Evolutionary conservation across 2,888 invertebrate species (phyloP), one percentile per base, ranked within the genome.

Genomic region (Phorcus lineatus): DNA sequence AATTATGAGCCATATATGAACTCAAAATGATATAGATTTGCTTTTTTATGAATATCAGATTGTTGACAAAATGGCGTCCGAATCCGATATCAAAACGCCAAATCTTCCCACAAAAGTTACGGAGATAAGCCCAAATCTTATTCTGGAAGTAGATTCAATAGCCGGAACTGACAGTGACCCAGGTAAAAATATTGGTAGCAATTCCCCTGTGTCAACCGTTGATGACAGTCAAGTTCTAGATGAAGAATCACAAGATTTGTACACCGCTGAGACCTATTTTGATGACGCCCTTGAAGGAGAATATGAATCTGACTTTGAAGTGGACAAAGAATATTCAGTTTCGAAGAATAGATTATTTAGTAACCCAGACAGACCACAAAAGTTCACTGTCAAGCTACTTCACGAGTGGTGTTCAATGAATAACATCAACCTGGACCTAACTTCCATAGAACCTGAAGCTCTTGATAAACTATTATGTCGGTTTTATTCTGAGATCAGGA

Each of bases 351-450:
- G 9, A 17, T 28, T 31, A 36, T 70, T 40, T 22, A 31, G 55
- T n/a, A 76, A 17, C 40, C 53, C 54, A n/a, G 76, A 76, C 13
- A 17, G 54, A 9, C 76, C 76, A 76, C 24, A 28, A 17, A 54
- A 31, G 76, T 76, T 54, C 55, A 76, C 54, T 36, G 55, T 76
- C 9, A 76, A 55, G 24, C 54, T 55, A 11, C 36, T 76, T 24
- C 31, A 54, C 24, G 54, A 55, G n/a, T 76, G 76, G 76, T 76
- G 76, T 55, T n/a, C 17, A 31, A 53, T 31, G 28, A 76, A 76
- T 19, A 55, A 55, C 54, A 17, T 54, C 24, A 16, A 76, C 31
- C 13, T 76, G 2, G 36, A 76, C 52, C 36, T 76, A 31, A 55
- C 54, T 55, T 55, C 22, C 11, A 55, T 54, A 24, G 17, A 53